Evolutionary conservation across 1,140 invertebrate species (phyloP).

Genomic region (Brachystomella parvula): DNA sequence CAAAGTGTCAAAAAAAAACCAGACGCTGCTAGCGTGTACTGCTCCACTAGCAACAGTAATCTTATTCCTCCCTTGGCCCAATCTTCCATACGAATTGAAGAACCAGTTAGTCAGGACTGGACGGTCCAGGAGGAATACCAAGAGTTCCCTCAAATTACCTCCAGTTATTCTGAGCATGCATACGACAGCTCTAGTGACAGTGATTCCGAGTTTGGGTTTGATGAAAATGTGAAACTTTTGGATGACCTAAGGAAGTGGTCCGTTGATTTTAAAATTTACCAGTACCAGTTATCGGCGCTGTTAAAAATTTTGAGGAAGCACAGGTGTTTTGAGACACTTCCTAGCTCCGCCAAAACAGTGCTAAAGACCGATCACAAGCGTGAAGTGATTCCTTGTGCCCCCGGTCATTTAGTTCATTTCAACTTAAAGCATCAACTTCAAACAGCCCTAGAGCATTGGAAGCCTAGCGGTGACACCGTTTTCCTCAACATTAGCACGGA

Average conservation of each 20-base stretch:
- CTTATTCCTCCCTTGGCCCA: not conserved
- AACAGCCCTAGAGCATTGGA: not conserved
- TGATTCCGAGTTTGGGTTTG: not conserved
- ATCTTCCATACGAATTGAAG: not conserved
- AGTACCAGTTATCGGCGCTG: not conserved
- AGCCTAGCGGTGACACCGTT: not conserved
- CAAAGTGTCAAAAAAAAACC: not conserved
- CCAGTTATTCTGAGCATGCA: not conserved
- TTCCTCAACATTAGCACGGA: constrained; percentile 22
- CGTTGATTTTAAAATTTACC: not conserved
- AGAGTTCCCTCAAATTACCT: not conserved
- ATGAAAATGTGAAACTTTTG: no score
- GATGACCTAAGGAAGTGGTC: not conserved
- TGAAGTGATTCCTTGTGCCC: not conserved
- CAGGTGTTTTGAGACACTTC: not conserved
- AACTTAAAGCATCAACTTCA: not conserved
- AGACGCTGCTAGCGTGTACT: not conserved
- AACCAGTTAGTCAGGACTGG: no score
- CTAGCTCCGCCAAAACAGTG: constrained; percentile 17
- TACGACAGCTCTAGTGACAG: not conserved
- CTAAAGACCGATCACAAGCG: not conserved
- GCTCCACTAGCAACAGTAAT: not conserved
- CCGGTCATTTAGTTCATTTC: constrained; percentile 22
- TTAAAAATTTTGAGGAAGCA: constrained; percentile 16
- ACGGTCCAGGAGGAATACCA: not conserved